Evolutionary conservation across 2,888 invertebrate species (phyloP), one percentile per base, ranked within the genome.

Genomic region (Scrobipalpa costella): DNA sequence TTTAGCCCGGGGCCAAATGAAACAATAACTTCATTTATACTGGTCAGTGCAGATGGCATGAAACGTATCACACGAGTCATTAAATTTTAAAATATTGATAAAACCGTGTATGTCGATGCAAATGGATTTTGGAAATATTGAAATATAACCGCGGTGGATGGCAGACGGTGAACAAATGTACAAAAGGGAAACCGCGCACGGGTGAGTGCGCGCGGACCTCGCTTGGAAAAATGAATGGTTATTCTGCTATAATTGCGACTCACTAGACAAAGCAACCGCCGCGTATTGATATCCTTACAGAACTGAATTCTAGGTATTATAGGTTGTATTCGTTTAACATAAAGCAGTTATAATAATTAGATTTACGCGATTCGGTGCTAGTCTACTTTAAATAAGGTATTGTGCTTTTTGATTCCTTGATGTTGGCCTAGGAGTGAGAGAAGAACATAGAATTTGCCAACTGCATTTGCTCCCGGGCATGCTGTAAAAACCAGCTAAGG

Each of bases 171-270:
- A 85, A 81, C 86, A 85, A 88, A 86, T 83, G 83, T 79, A 81
- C 83, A 88, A 87, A 89, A 88, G 87, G 84, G 86, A 83, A 85
- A 83, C 85, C 88, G 87, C 86, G 88, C 86, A 84, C 88, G 88
- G 84, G 66, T 81, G 85, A 73, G 82, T 83, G 81, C 70, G 76
- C 81, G 80, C 75, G 75, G 80, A 76, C 76, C 72, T 38, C 49
- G 34, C n/a, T n/a, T 77, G 77, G 81, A 86, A 88, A 88, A 87
- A 89, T 87, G 83, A 85, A 87, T 86, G 84, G 84, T 74, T 84
- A 84, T 85, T 88, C 84, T 80, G 84, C 80, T 80, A 85, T 88
- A 84, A 88, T 87, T 83, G 82, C 83, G 71, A 81, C 75, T 74
- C 59, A 44, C 59, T 49, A 49, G 47, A 49, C 60, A 60, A 60